phyloP scores from a whole-genome alignment of 2,113 vertebrate species.

The Peromyscus maniculatus region DNA sequence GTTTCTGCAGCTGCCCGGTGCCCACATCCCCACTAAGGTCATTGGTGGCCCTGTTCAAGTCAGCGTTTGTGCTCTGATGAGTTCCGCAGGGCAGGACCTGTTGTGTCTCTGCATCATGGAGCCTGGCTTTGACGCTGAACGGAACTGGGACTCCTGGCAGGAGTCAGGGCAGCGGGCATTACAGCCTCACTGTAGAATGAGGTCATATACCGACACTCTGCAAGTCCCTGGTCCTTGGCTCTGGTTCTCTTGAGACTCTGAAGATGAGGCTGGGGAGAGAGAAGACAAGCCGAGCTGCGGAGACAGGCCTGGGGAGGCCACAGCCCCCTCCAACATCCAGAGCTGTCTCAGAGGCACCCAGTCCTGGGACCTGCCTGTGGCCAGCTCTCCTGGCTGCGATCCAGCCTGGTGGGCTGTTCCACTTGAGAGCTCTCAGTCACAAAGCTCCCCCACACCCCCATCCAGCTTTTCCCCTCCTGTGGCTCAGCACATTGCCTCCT shows the following conservation, averaged over 20 bases:
- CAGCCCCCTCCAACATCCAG: too few species aligned
- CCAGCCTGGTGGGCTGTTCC: not conserved
- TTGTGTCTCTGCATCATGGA: not conserved
- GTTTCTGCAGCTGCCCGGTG: not conserved
- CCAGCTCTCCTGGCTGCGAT: not conserved
- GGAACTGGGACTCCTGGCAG: not conserved
- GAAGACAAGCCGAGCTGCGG: not conserved
- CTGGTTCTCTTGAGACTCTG: not conserved
- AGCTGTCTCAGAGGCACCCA: not conserved
- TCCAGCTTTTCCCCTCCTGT: not conserved
- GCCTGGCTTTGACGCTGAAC: not conserved
- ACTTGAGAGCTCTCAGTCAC: conserved; percentile 31
- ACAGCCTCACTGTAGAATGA: not conserved
- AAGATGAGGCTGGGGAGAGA: not conserved
- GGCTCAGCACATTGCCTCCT: not conserved
- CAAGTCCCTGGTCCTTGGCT: not conserved
- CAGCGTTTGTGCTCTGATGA: not conserved
- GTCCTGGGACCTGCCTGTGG: not conserved
- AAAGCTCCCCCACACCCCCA: not conserved
- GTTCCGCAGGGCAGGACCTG: not conserved
- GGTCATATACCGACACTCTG: not conserved
- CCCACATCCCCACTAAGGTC: not conserved
- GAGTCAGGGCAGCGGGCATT: not conserved
- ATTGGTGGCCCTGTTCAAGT: not conserved
- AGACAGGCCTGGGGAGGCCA: not conserved